Evolutionary conservation across 2,888 invertebrate genomes (phyloP).

Genomic region (Electrophaes corylata): DNA sequence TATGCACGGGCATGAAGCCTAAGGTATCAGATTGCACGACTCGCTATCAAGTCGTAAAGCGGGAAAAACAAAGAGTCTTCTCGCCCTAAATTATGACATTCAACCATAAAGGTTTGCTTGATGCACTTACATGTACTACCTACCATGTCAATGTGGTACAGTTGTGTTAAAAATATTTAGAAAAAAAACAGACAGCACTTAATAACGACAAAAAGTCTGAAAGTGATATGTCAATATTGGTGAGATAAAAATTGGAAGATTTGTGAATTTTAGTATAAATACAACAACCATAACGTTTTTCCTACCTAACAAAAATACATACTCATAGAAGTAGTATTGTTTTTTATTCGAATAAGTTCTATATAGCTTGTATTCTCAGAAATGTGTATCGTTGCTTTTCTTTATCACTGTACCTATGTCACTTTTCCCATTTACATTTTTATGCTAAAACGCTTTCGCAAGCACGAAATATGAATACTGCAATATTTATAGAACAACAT

Average conservation of each 20-base stretch:
- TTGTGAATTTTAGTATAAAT: too few relatives aligned
- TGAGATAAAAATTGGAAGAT: too few relatives aligned
- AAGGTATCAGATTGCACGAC: slow-evolving; percentile 42
- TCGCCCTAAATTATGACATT: slow-evolving; percentile 63
- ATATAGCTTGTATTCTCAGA: too few relatives aligned
- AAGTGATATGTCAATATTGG: too few relatives aligned
- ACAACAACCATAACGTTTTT: too few relatives aligned
- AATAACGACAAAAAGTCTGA: too few relatives aligned
- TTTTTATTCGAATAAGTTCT: too few relatives aligned
- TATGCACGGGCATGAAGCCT: slow-evolving; percentile 20
- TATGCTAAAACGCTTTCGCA: slow-evolving; percentile 35
- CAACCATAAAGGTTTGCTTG: slow-evolving; percentile 50
- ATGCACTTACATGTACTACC: slow-evolving; percentile 52
- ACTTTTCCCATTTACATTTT: slow-evolving; percentile 38
- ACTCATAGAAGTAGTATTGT: too few relatives aligned
- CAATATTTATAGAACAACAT: slow-evolving; percentile 15
- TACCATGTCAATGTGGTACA: slow-evolving; percentile 10
- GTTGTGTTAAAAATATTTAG: background rate
- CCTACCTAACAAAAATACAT: too few relatives aligned
- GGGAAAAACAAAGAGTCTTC: slow-evolving; percentile 67
- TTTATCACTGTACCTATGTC: slow-evolving; percentile 17
- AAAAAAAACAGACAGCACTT: too few relatives aligned
- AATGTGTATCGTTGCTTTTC: background rate
- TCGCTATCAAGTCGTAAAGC: slow-evolving; percentile 55
- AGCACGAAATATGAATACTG: slow-evolving; percentile 22